Base-by-base conservation (phyloP, 2,888 invertebrate species). In the Gymnocheta viridis region DNA sequence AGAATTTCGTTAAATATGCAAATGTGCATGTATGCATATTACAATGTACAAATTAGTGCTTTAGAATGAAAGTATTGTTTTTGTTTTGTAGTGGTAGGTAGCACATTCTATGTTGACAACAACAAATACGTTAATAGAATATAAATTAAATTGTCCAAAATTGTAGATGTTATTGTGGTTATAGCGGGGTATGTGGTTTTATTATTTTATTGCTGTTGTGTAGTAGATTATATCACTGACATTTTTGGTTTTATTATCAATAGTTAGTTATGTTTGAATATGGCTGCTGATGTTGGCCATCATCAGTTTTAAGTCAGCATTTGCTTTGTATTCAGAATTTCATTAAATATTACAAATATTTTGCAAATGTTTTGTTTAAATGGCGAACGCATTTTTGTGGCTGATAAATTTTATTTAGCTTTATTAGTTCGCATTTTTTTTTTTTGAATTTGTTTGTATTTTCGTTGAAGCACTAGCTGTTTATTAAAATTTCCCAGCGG, bases 71-170 rank as follows among this genome's bases (percentile, higher is more conserved):
- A 24, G 19, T 17, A 51, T 49, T 73, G 49, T 17, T 62, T 35
- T 49, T 19, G 41, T 62, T 35, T 49, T 19, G 41, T 29, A 51
- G 17, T 24, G 32, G 14, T 17, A 27, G 58, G 22, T 35, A 1
- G 17, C 32, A 17, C 17, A 32, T 4, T 19, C 17, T 7, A n/a
- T 24, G 44, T 44, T 29, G 38, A 17, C 49, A 54, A 9, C 47
- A 62, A 44, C 44, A 58, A 66, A 66, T 38, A 58, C 49, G 38
- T 80, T 69, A 54, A 54, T 24, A 62, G 76, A 83, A 83, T 83
- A 80, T 79, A 80, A 79, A 69, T 80, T 72, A 76, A 83, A 72
- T 80, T 80, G 56, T 66, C 49, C 60, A 47, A 81, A 81, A 69
- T 62, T 60, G 22, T 62, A 29, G 58, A 62, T 72, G 44, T 74